Percentiles rank a stretch among this genome's conserved stretches.
Conservation (phyloP, 2,797 vertebrate species). For the Phataginus tricuspis region DNA sequence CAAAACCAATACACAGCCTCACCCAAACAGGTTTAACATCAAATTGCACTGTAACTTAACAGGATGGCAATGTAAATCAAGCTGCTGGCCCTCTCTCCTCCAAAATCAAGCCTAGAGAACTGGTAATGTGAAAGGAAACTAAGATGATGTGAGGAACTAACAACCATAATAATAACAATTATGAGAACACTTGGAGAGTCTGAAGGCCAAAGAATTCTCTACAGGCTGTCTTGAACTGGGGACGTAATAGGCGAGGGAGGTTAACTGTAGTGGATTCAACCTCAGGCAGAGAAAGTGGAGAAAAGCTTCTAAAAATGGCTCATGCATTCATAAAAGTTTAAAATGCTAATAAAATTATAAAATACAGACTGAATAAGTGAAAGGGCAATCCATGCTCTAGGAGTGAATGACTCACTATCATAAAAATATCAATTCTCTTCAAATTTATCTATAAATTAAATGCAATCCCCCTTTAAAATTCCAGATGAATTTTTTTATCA, state of each 20-base stretch:
- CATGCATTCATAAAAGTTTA: not conserved
- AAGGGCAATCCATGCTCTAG: not conserved
- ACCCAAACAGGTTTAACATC: not conserved
- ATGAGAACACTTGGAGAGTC: not conserved
- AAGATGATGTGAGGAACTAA: not conserved
- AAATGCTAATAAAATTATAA: not conserved
- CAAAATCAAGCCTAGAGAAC: not conserved
- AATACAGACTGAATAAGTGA: not conserved
- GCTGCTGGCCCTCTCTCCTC: not conserved
- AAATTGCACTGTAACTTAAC: not conserved
- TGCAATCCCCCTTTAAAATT: not conserved
- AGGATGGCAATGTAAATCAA: not conserved
- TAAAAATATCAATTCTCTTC: not conserved
- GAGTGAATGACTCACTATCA: not conserved
- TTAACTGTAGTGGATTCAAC: not conserved
- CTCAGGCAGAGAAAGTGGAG: not conserved
- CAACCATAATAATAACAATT: not conserved
- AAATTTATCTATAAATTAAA: conserved; percentile 18
- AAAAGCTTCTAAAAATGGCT: not conserved
- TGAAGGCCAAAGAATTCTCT: not conserved
- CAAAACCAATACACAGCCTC: not conserved
- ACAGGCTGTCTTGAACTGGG: not conserved
- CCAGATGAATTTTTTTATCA: not conserved
- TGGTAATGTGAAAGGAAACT: not conserved
- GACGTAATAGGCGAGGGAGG: not conserved